These are phyloP conservation scores for Heterotilapia buettikoferi DNA, from an alignment of 2,113 vertebrate species.

Conservation along the genomic window DNA sequence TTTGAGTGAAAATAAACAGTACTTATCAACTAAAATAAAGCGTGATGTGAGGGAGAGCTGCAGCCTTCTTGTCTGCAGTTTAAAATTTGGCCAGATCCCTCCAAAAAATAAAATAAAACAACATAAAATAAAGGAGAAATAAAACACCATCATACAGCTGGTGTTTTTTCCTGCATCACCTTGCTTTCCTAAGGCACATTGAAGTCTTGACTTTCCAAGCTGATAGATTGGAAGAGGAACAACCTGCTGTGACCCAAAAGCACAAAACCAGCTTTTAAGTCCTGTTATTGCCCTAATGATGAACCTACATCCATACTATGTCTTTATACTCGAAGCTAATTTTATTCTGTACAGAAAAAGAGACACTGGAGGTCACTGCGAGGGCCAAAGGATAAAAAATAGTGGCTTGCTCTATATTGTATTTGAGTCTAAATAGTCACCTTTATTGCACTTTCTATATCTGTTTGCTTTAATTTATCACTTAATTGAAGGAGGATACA, in stretches of 20 bases:
- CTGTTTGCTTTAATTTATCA: neutral
- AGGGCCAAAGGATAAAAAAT: neutral
- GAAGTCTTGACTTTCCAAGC: constrained; percentile 36
- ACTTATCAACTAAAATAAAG: constrained; percentile 8
- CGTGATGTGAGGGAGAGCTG: neutral
- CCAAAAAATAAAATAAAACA: neutral
- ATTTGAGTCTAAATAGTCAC: neutral
- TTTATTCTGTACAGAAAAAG: neutral
- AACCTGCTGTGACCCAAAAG: constrained; percentile 11
- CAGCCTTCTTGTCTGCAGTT: constrained; percentile 25
- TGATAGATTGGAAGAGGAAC: constrained; percentile 1
- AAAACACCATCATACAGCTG: constrained; percentile 30
- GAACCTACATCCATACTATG: constrained; percentile 15
- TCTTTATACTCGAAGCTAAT: neutral
- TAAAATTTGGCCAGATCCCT: constrained; percentile 34
- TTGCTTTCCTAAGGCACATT: constrained; percentile 89
- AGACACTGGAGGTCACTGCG: neutral
- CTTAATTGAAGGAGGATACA: neutral
- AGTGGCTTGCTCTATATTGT: neutral
- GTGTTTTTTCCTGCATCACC: constrained; percentile 69
- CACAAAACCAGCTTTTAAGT: constrained; percentile 5
- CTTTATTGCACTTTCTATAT: constrained; percentile 4
- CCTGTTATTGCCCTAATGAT: constrained; percentile 39
- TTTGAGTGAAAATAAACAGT: neutral
- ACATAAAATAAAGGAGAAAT: neutral